A percentile compares a stretch with the other conserved stretches of the same genome.
Evolutionary conservation across 2,888 invertebrate genomes (phyloP).

Genomic region (Erebia ligea): DNA sequence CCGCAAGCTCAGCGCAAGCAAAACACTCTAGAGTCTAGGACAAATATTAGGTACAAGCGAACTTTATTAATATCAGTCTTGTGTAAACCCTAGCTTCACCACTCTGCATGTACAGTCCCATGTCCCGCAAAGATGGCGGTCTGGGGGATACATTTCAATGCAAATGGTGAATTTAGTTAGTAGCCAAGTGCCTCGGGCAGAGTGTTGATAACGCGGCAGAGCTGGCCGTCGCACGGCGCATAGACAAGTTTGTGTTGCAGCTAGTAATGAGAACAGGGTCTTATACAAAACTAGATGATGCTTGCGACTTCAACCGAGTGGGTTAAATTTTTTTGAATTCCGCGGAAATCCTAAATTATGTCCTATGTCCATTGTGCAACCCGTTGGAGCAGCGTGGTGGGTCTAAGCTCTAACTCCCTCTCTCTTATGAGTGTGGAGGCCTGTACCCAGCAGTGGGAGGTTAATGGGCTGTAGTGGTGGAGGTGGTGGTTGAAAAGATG

Average conservation of each 20-base stretch:
- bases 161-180: constrained; percentile 55
- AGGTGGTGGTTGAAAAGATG: too few species aligned
- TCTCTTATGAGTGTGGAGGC: too few species aligned
- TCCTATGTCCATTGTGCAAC: too few species aligned
- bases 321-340: too few species aligned
- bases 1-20: too few species aligned
- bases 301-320: too few species aligned
- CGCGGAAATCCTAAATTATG: too few species aligned
- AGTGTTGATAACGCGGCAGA: constrained; percentile 41
- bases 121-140: constrained; percentile 35
- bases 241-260: constrained; percentile 37
- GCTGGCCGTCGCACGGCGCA: constrained; percentile 29
- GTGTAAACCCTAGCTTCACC: not conserved
- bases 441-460: too few species aligned
- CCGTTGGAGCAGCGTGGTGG: too few species aligned
- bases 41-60: constrained; percentile 3
- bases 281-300: not conserved
- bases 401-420: too few species aligned
- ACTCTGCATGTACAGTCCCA: constrained; percentile 15
- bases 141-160: constrained; percentile 54
- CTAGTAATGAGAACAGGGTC: not conserved
- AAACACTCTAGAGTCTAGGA: too few species aligned
- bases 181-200: constrained; percentile 48
- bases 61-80: constrained; percentile 6
- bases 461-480: too few species aligned